Base-by-base conservation (phyloP, 2,797 vertebrate genomes). In the Sebastolobus alascanus region DNA sequence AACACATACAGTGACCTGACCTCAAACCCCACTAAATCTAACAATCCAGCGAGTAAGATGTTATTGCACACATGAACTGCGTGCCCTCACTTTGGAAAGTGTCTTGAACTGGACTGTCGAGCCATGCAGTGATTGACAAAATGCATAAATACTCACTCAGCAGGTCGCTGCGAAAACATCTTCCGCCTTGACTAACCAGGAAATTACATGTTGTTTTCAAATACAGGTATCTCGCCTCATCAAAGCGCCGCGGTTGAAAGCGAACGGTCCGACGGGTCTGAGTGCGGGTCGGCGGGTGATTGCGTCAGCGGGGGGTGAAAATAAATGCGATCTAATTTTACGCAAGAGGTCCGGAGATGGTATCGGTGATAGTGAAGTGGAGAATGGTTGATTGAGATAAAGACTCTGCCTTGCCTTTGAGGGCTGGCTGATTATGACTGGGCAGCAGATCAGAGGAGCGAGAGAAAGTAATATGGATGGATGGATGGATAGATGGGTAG, bases 331-430 rank as follows among this genome's bases (percentile, higher is more conserved):
- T 80, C 60, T 84, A 61, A 88, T 89, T 84, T 89, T 46, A 78
- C 63, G 31, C 81, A 60, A 67, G 69, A 82, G 78, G 82, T 79
- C 75, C 54, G 11, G 71, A 83, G 84, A 89, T 79, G 84, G 35
- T 70, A 40, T 66, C 8, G 16, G 75, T 22, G 84, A 88, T 73
- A 29, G 85, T 35, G 64, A 64, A 77, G 73, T 78, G 79, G 67
- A 71, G 79, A 85, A 71, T 25, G 81, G 72, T 20, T 89, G 89
- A 92, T 84, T 90, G 85, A 92, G 91, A 93, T 93, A 80, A 90
- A 90, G 84, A 90, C 64, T 40, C 25, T 29, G 83, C 46, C 71
- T 80, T 29, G 76, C 71, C 88, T 90, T 82, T 68, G 79, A 92
- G 84, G 75, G 74, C 38, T 69, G 74, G 68, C 64, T 84, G 81